Percentiles rank a stretch among this genome's conserved stretches.
Conservation (phyloP, 2,113 vertebrate species). For the Mobula birostris region DNA sequence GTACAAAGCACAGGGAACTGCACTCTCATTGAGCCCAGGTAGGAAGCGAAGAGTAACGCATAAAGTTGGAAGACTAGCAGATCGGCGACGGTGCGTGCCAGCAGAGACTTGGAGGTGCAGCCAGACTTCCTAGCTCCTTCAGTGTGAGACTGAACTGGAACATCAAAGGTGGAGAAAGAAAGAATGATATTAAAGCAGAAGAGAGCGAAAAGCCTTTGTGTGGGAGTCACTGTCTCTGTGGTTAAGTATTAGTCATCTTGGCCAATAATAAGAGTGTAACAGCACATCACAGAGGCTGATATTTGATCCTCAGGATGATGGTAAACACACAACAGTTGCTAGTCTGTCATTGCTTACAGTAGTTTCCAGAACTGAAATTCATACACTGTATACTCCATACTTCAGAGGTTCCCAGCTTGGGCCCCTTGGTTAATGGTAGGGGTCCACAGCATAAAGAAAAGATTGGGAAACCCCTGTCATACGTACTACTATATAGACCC, state of each 20-base stretch:
- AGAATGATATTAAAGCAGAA: background rate
- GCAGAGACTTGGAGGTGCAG: background rate
- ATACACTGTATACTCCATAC: too few species aligned
- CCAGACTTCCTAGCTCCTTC: background rate
- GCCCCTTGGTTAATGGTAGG: too few species aligned
- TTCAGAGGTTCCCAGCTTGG: too few species aligned
- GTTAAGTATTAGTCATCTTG: constrained; percentile 10
- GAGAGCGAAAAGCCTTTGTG: background rate
- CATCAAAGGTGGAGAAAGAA: background rate
- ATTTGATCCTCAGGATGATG: background rate
- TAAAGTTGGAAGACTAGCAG: background rate
- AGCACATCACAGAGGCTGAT: background rate
- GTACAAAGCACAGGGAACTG: background rate
- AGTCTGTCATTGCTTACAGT: background rate
- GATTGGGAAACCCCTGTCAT: too few species aligned
- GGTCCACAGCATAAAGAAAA: too few species aligned
- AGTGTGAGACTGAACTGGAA: background rate
- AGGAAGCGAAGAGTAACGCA: too few species aligned
- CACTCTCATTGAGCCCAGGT: background rate
- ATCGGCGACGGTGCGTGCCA: too few species aligned
- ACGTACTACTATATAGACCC: background rate
- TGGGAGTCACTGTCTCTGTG: background rate
- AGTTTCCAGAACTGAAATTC: background rate
- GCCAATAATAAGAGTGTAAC: background rate
- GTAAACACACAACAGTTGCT: background rate